Percentiles rank a stretch among this genome's conserved stretches.
phyloP scores from a whole-genome alignment of 2,113 vertebrate species.

The Anthoscopus minutus region DNA sequence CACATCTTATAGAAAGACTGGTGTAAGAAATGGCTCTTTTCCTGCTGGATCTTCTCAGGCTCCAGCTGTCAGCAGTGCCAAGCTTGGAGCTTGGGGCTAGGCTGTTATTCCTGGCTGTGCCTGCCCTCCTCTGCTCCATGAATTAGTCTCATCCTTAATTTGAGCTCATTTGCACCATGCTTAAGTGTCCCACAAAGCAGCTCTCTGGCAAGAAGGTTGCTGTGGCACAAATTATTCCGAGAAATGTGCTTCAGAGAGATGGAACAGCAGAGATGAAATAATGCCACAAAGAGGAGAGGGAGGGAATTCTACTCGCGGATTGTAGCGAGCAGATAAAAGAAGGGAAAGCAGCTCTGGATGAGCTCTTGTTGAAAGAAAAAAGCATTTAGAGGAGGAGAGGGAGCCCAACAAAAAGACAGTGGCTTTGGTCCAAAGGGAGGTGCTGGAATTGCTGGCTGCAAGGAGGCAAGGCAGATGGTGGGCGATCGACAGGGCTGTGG shows the following conservation, averaged over 20 bases:
- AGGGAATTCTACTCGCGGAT: background rate
- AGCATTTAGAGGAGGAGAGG: background rate
- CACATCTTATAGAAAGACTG: accelerated
- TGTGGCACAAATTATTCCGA: background rate
- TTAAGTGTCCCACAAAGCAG: background rate
- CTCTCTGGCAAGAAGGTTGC: background rate
- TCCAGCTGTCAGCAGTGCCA: accelerated
- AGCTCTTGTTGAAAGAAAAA: background rate
- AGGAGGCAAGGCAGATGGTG: background rate
- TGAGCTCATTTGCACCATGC: accelerated
- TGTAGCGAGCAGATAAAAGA: background rate
- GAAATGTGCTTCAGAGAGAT: background rate
- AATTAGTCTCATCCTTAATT: background rate
- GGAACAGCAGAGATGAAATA: background rate
- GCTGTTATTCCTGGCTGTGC: background rate
- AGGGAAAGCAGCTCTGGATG: background rate
- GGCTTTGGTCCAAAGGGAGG: background rate
- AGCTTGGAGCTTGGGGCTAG: background rate
- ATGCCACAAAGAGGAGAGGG: background rate
- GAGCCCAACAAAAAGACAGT: accelerated
- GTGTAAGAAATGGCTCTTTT: background rate
- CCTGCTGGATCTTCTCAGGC: background rate
- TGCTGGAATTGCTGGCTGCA: background rate
- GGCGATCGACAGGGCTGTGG: accelerated
- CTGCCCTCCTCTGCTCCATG: background rate